These are phyloP conservation scores for Cecropterus lyciades DNA, from an alignment of 1,140 invertebrate species.

Conservation along the genomic window DNA sequence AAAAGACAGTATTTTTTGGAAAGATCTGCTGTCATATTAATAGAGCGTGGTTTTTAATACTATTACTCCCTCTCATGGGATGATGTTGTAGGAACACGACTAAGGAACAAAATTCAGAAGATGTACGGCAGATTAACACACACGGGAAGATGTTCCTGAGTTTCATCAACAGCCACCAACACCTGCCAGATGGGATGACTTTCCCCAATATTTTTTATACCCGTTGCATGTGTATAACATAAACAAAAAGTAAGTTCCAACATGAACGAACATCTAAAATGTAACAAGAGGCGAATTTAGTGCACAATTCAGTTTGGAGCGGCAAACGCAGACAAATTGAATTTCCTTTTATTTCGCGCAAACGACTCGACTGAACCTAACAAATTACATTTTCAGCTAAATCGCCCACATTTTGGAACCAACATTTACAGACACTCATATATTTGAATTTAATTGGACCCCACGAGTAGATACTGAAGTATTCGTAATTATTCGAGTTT, in stretches of 20 bases:
- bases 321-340: conserved; percentile 9
- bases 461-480: neutral
- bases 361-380: conserved; percentile 15
- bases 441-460: neutral
- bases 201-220: too few relatives aligned
- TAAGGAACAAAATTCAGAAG: too few relatives aligned
- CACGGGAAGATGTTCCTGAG: too few relatives aligned
- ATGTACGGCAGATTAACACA: too few relatives aligned
- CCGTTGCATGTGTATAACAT: too few relatives aligned
- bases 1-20: too few relatives aligned
- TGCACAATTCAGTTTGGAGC: conserved; percentile 29
- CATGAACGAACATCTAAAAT: neutral
- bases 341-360: conserved; percentile 33
- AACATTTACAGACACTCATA: neutral
- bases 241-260: neutral
- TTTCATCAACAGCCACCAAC: too few relatives aligned
- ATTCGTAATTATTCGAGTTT: neutral
- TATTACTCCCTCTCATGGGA: too few relatives aligned
- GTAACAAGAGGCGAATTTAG: conserved; percentile 23
- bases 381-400: conserved; percentile 31
- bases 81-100: too few relatives aligned
- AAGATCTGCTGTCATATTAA: too few relatives aligned
- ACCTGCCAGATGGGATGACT: too few relatives aligned
- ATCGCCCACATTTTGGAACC: conserved; percentile 14
- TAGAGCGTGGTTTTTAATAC: too few relatives aligned